phyloP scores from a whole-genome alignment of 2,888 invertebrate genomes.

The Cotesia congregata region DNA sequence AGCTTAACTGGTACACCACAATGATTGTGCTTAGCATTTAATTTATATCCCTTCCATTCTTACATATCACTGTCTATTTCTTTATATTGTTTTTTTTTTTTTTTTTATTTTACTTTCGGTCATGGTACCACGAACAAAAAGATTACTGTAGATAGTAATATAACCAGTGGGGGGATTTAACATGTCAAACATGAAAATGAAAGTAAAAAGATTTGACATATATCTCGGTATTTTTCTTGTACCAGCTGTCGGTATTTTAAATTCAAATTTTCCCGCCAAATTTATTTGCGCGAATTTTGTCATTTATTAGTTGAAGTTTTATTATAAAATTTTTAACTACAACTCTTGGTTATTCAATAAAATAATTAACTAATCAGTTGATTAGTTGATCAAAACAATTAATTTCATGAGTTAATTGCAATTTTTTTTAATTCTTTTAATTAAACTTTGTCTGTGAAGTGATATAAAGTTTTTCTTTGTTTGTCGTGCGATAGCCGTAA shows the following conservation, averaged over 20 bases:
- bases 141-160: not conserved
- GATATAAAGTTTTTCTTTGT: too few relatives aligned
- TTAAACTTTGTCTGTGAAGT: too few relatives aligned
- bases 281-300: not conserved
- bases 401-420: too few relatives aligned
- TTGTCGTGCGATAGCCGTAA: too few relatives aligned
- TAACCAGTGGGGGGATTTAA: not conserved
- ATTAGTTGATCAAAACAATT: too few relatives aligned
- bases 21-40: not conserved
- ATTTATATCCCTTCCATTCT: not conserved
- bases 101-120: not conserved
- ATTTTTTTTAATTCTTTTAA: too few relatives aligned
- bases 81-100: too few relatives aligned
- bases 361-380: too few relatives aligned
- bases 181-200: not conserved
- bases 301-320: too few relatives aligned
- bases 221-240: not conserved
- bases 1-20: not conserved
- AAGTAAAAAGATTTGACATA: not conserved
- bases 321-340: too few relatives aligned
- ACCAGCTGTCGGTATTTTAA: not conserved
- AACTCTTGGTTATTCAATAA: too few relatives aligned
- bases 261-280: constrained; percentile 17
- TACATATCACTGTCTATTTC: not conserved
- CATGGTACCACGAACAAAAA: not conserved